phyloP scores from a whole-genome alignment of 2,113 vertebrate species.

The Muscicapa adusta region DNA sequence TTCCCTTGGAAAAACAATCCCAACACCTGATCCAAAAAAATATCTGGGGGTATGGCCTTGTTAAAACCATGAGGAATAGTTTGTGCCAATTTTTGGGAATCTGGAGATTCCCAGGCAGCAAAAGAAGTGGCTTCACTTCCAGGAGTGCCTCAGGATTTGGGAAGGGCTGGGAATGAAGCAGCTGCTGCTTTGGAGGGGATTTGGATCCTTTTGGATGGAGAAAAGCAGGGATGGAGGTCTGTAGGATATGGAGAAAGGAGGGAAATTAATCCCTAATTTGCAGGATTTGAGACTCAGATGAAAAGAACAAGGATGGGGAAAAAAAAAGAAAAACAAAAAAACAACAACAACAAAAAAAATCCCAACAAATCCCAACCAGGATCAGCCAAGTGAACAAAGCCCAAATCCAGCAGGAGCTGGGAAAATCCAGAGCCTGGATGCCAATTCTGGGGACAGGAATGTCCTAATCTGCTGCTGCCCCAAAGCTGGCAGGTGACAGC shows the following conservation, averaged over 20 bases:
- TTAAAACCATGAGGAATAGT: background rate
- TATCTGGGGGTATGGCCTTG: fast-evolving
- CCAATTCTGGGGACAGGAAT: background rate
- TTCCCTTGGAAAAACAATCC: background rate
- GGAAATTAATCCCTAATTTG: fast-evolving
- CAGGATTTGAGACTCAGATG: background rate
- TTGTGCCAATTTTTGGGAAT: background rate
- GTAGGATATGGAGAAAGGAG: background rate
- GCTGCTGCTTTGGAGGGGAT: background rate
- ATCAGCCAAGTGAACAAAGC: no score
- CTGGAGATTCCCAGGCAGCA: background rate
- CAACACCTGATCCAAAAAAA: background rate
- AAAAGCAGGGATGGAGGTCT: background rate
- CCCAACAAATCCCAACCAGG: background rate
- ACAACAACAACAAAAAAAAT: no score
- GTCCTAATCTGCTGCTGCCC: background rate
- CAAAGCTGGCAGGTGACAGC: background rate
- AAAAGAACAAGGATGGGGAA: no score
- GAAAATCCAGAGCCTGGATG: background rate
- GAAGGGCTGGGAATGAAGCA: background rate
- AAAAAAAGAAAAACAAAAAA: no score
- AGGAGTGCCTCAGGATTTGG: background rate
- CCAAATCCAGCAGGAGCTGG: background rate
- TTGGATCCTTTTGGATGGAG: background rate
- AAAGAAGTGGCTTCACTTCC: background rate